These are phyloP conservation scores for Indicator indicator DNA, from an alignment of 2,113 vertebrate species.

Conservation along the genomic window DNA sequence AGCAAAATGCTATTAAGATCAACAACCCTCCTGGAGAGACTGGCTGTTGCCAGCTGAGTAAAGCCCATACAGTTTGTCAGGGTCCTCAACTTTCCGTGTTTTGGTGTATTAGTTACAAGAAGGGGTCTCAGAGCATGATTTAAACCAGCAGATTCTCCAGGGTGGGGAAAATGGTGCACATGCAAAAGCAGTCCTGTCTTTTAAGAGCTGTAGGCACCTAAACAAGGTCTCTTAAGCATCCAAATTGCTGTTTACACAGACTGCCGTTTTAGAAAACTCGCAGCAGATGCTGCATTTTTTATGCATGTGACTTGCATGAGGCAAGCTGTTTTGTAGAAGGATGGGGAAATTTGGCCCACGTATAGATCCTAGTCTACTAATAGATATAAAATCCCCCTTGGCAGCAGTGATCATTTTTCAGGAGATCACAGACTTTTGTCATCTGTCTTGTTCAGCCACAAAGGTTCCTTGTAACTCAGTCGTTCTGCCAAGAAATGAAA, in stretches of 20 bases:
- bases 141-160: background rate
- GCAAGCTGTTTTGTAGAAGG: background rate
- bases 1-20: background rate
- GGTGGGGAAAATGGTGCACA: background rate
- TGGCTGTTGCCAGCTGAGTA: background rate
- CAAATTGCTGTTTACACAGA: background rate
- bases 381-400: slow-evolving; percentile 17
- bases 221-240: background rate
- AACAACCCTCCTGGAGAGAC: background rate
- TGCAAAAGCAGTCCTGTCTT: background rate
- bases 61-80: background rate
- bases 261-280: background rate
- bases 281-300: background rate
- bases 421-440: slow-evolving; percentile 15
- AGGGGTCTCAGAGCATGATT: background rate
- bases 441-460: slow-evolving; percentile 33
- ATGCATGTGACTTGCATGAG: background rate
- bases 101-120: background rate
- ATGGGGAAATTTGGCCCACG: background rate
- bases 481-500: background rate
- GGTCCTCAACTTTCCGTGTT: background rate
- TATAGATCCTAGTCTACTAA: background rate
- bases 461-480: background rate
- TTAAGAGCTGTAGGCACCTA: background rate
- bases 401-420: background rate